Conservation (phyloP, 2,113 vertebrate genomes). For the Labeo rohita region DNA sequence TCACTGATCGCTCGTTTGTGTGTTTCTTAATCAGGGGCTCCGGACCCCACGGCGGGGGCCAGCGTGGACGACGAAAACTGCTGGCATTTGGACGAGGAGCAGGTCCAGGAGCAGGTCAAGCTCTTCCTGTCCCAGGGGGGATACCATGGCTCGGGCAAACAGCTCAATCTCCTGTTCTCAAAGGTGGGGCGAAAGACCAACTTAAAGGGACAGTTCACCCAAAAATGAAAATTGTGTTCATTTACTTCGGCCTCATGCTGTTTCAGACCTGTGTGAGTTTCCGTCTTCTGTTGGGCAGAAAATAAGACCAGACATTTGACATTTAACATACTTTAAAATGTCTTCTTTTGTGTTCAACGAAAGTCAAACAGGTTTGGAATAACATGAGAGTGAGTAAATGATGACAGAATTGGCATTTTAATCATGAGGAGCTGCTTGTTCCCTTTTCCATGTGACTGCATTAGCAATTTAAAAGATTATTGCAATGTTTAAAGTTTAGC, state of each 20-base stretch:
- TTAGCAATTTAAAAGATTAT: neutral
- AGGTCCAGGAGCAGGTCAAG: slow-evolving; percentile 98
- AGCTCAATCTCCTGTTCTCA: slow-evolving; percentile 97
- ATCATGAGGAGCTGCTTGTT: neutral
- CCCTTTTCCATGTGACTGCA: neutral
- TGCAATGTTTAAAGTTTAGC: neutral
- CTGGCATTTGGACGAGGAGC: slow-evolving; percentile 98
- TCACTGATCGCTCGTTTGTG: slow-evolving; percentile 4
- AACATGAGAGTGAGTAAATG: too few species aligned
- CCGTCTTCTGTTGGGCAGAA: too few species aligned
- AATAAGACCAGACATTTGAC: too few species aligned
- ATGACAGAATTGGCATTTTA: too few species aligned
- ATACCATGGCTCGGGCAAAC: slow-evolving; percentile 98
- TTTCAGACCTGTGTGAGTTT: too few species aligned
- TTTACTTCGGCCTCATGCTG: too few species aligned
- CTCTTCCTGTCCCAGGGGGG: slow-evolving; percentile 96
- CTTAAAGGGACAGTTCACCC: neutral
- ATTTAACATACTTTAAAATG: too few species aligned
- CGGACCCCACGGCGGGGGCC: slow-evolving; percentile 95
- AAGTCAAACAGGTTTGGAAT: too few species aligned
- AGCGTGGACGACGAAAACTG: slow-evolving; percentile 98
- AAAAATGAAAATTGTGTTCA: too few species aligned
- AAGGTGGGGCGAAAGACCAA: slow-evolving; percentile 80
- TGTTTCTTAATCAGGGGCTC: slow-evolving; percentile 83
- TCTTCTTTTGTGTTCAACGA: too few species aligned